Percentiles rank a stretch among this genome's conserved stretches.
Evolutionary conservation across 2,888 invertebrate genomes (phyloP).

Genomic region (Noctua pronuba): DNA sequence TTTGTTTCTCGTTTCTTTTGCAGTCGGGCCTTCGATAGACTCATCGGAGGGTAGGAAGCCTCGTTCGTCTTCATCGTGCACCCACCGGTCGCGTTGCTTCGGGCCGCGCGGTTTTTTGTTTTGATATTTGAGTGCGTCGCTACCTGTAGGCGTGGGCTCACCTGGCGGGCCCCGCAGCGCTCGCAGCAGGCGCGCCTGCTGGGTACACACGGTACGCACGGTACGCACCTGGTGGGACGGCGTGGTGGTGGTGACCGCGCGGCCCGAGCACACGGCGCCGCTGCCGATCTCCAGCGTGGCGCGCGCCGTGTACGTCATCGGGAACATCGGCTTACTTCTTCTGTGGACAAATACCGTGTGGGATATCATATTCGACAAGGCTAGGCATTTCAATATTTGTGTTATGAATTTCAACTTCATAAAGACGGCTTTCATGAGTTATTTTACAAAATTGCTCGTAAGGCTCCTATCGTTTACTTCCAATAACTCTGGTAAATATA

Average conservation of each 20-base stretch:
- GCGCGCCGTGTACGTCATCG: slow-evolving; percentile 89
- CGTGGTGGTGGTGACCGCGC: slow-evolving; percentile 89
- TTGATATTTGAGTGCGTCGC: slow-evolving; percentile 34
- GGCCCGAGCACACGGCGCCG: slow-evolving; percentile 87
- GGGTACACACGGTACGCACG: no score
- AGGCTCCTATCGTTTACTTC: background rate
- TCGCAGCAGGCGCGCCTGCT: slow-evolving; percentile 10
- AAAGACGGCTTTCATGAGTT: background rate
- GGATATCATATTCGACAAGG: slow-evolving; percentile 30
- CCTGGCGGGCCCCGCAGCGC: background rate
- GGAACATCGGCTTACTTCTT: slow-evolving; percentile 86
- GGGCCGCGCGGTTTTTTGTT: slow-evolving; percentile 71
- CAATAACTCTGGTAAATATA: background rate
- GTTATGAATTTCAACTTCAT: background rate
- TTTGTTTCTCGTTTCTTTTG: slow-evolving; percentile 16
- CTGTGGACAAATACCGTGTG: slow-evolving; percentile 77
- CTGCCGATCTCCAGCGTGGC: slow-evolving; percentile 89
- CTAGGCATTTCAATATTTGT: background rate
- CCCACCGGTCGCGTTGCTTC: slow-evolving; percentile 17
- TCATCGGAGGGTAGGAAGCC: background rate
- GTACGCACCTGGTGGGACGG: slow-evolving; percentile 89
- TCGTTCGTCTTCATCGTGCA: slow-evolving; percentile 13
- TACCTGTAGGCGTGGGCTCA: background rate
- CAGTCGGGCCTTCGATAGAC: background rate
- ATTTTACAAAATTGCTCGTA: background rate